Conservation (phyloP, 1,140 invertebrate genomes). For the Trinorchestia longiramus region DNA sequence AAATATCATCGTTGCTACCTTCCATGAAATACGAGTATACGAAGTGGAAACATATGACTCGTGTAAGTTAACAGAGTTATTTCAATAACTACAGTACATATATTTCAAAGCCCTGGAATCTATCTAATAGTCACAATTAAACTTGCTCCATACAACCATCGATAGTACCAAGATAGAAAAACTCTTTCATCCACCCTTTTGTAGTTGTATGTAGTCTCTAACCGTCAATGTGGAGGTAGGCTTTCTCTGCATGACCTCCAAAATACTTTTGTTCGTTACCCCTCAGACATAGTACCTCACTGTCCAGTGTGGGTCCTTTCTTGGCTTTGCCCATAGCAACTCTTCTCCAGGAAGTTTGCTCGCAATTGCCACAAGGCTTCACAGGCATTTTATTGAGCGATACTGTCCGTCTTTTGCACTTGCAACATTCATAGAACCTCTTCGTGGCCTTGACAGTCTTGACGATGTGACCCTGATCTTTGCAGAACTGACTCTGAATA, state of each 20-base stretch:
- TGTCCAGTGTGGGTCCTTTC: conserved; percentile 70
- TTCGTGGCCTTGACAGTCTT: conserved; percentile 82
- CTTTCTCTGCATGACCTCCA: conserved; percentile 59
- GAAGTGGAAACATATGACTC: neutral
- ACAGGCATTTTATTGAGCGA: conserved; percentile 83
- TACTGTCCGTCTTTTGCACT: conserved; percentile 86
- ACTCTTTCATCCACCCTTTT: neutral
- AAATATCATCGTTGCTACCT: neutral
- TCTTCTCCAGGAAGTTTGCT: conserved; percentile 80
- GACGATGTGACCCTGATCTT: conserved; percentile 82
- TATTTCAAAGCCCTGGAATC: neutral
- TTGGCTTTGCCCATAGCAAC: conserved; percentile 81
- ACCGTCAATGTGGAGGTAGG: conserved; percentile 57
- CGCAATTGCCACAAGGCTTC: conserved; percentile 83
- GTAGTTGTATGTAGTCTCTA: neutral
- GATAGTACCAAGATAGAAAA: neutral
- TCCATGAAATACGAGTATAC: neutral
- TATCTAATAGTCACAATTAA: neutral
- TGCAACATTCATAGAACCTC: conserved; percentile 89
- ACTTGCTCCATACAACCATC: neutral
- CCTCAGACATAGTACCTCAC: conserved; percentile 70
- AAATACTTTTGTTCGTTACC: conserved; percentile 70
- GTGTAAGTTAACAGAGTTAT: neutral
- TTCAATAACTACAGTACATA: neutral
- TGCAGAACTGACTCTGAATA: conserved; percentile 86